Evolutionary conservation across 2,113 vertebrate genomes (phyloP).

Genomic region (Entomyzon cyanotis): DNA sequence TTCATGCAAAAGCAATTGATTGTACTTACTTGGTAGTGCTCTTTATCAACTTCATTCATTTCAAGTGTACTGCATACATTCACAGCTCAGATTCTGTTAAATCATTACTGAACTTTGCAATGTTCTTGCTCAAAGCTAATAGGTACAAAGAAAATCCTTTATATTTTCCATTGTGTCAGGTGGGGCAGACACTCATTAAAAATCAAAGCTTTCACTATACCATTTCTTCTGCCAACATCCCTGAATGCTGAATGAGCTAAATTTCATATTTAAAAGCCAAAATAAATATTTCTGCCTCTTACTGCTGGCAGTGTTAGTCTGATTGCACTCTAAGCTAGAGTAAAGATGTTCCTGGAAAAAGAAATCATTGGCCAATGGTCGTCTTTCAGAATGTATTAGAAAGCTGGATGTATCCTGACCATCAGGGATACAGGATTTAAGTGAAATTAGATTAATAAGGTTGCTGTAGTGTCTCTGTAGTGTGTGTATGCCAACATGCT

Average conservation of each 20-base stretch:
- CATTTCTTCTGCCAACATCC: slow-evolving; percentile 37
- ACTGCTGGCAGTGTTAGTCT: slow-evolving; percentile 40
- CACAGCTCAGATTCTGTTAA: neutral
- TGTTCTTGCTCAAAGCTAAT: slow-evolving; percentile 10
- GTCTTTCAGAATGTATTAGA: slow-evolving; percentile 13
- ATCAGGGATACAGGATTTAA: slow-evolving; percentile 9
- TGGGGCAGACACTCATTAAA: slow-evolving; percentile 42
- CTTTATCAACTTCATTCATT: neutral
- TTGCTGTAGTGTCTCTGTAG: neutral
- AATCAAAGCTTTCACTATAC: slow-evolving; percentile 36
- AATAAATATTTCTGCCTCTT: slow-evolving; percentile 59
- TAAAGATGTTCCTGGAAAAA: slow-evolving; percentile 64
- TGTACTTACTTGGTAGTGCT: neutral
- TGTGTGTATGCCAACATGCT: neutral
- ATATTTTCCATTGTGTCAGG: slow-evolving; percentile 61
- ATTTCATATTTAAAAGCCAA: slow-evolving; percentile 60
- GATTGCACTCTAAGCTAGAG: slow-evolving; percentile 53
- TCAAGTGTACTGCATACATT: neutral
- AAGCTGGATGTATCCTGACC: slow-evolving; percentile 44
- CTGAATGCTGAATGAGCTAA: slow-evolving; percentile 53
- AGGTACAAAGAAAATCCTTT: slow-evolving; percentile 41
- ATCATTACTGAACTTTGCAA: slow-evolving; percentile 29
- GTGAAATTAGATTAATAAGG: neutral
- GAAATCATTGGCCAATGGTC: neutral
- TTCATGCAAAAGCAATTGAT: neutral